These are phyloP conservation scores for Trissolcus brochymenae DNA, from an alignment of 2,888 invertebrate species.

Conservation along the genomic window DNA sequence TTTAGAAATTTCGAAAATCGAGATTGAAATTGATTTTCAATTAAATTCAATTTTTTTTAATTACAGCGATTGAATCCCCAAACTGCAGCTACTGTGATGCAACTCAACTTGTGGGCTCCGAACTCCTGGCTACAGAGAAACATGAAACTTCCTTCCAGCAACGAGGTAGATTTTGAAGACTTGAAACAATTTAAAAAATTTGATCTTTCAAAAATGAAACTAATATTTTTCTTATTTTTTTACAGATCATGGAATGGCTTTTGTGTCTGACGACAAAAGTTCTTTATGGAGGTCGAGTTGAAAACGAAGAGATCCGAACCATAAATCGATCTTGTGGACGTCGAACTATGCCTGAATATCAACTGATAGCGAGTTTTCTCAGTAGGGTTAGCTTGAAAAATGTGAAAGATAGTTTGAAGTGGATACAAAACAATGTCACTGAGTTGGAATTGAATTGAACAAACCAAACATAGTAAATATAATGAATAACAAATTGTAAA, in stretches of 20 bases:
- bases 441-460: conserved; percentile 7
- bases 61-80: conserved; percentile 80
- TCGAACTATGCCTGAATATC: conserved; percentile 84
- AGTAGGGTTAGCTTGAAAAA: conserved; percentile 80
- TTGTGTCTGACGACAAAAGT: conserved; percentile 85
- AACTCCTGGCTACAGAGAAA: conserved; percentile 81
- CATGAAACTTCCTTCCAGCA: conserved; percentile 79
- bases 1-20: background rate
- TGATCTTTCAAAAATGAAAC: background rate
- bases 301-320: conserved; percentile 28
- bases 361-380: conserved; percentile 84
- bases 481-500: background rate
- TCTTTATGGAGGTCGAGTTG: conserved; percentile 80
- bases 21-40: background rate
- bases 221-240: conserved; percentile 22
- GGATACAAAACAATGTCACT: conserved; percentile 79
- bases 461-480: background rate
- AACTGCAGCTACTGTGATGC: conserved; percentile 86
- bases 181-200: background rate
- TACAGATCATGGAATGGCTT: conserved; percentile 85
- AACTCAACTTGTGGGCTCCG: conserved; percentile 86
- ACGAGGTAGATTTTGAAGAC: conserved; percentile 78
- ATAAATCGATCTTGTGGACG: conserved; percentile 75
- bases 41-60: conserved; percentile 3
- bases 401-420: conserved; percentile 81